phyloP scores from a whole-genome alignment of 2,888 invertebrate genomes.

The Pterostichus madidus region DNA sequence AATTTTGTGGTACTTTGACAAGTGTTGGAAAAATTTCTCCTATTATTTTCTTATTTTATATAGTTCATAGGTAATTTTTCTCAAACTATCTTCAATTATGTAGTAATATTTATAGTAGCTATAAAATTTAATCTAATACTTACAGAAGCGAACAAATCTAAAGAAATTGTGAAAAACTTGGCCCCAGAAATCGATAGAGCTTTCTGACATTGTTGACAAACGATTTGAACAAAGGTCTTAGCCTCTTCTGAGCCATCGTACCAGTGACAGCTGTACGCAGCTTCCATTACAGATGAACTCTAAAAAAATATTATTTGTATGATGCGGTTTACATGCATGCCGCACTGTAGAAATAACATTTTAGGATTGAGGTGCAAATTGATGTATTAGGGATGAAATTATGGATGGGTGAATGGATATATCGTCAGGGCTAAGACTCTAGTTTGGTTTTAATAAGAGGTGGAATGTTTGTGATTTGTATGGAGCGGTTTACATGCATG shows the following conservation, averaged over 20 bases:
- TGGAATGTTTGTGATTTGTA: neutral
- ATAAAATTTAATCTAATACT: slow-evolving; percentile 73
- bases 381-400: too few relatives aligned
- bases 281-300: slow-evolving; percentile 95
- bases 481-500: neutral
- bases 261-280: slow-evolving; percentile 94
- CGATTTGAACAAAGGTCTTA: slow-evolving; percentile 94
- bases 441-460: neutral
- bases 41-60: too few relatives aligned
- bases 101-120: too few relatives aligned
- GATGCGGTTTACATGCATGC: too few relatives aligned
- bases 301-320: slow-evolving; percentile 73
- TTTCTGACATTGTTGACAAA: slow-evolving; percentile 94
- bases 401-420: too few relatives aligned
- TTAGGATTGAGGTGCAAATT: too few relatives aligned
- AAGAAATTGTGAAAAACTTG: slow-evolving; percentile 92
- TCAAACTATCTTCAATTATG: too few relatives aligned
- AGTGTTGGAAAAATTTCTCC: too few relatives aligned
- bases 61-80: too few relatives aligned
- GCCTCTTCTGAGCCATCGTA: slow-evolving; percentile 94
- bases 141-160: slow-evolving; percentile 93
- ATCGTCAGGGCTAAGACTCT: too few relatives aligned
- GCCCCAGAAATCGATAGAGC: slow-evolving; percentile 94
- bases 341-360: too few relatives aligned
- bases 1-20: too few relatives aligned